Percentiles rank a stretch among this genome's conserved stretches.
Conservation (phyloP, 2,797 vertebrate genomes). For the Streptopelia turtur region DNA sequence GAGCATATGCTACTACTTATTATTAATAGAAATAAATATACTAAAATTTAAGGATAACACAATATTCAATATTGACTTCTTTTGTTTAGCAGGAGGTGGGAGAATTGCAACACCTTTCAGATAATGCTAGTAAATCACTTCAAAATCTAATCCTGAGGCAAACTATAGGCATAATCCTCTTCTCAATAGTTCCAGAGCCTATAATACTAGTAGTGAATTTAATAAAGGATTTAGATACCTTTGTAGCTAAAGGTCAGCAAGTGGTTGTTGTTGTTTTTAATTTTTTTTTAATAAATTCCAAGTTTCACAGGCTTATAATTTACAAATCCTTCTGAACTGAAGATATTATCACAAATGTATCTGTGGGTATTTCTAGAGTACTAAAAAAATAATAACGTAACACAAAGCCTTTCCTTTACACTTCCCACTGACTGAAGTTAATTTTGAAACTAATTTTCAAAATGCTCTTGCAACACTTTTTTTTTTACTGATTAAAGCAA, state of each 20-base stretch:
- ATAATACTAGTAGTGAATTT: neutral
- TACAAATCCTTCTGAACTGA: neutral
- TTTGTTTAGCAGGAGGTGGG: neutral
- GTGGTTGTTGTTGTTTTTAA: neutral
- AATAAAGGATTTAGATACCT: neutral
- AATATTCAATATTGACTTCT: neutral
- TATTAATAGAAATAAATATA: neutral
- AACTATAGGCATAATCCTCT: neutral
- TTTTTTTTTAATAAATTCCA: neutral
- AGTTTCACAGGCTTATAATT: constrained; percentile 13
- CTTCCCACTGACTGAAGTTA: neutral
- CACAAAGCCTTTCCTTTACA: neutral
- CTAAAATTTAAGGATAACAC: neutral
- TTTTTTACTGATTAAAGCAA: neutral
- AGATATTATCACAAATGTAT: neutral
- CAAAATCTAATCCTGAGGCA: neutral
- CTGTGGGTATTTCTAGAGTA: neutral
- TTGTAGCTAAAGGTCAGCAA: neutral
- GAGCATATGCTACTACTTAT: neutral
- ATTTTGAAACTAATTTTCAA: neutral
- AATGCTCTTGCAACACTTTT: neutral
- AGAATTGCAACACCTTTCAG: neutral
- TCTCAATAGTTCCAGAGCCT: neutral
- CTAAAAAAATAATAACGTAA: neutral
- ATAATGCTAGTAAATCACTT: neutral